Evolutionary conservation across 2,797 vertebrate genomes (phyloP), one percentile per base, ranked within the genome.

Genomic region (Triplophysa yarkandensis): DNA sequence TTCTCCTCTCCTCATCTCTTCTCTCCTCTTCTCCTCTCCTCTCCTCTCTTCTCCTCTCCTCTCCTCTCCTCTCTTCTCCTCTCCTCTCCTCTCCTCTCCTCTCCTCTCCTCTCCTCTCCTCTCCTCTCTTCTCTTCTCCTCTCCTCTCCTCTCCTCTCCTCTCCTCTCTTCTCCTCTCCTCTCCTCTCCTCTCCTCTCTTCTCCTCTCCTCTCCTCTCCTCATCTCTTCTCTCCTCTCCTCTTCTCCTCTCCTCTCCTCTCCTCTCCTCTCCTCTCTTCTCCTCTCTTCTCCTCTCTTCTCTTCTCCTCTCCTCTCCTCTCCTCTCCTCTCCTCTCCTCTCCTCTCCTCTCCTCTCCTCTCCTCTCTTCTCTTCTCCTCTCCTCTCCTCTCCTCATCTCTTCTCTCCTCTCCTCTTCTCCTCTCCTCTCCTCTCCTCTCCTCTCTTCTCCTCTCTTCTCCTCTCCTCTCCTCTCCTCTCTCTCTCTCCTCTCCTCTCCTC

Each of bases 121-220:
- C 5, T 84, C 30, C n/a, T n/a, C n/a, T n/a, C n/a, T n/a, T n/a
- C n/a, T n/a, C n/a, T n/a, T n/a, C n/a, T n/a, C n/a, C n/a, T n/a
- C n/a, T n/a, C n/a, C n/a, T n/a, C n/a, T n/a, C n/a, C n/a, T n/a
- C n/a, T n/a, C 71, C 28, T 62, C 11, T 58, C 16, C 54, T 43
- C n/a, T 48, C 19, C 62, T 8, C 5, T 84, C 30, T 34, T 74
- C n/a, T n/a, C n/a, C 28, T 62, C 11, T 58, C 16, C 54, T 43
- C n/a, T 48, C 19, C 62, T 8, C 5, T 84, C 30, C 28, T 62
- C 11, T 58, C 16, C 54, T 43, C n/a, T 48, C 19, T 62, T 8
- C 5, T 84, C 30, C 28, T 62, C 11, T 58, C 16, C 54, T 43
- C n/a, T 48, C 19, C 62, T 8, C 5, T 84, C 30, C n/a, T n/a